A percentile compares a stretch with the other conserved stretches of the same genome.
Evolutionary conservation across 2,888 invertebrate genomes (phyloP).

Genomic region (Himalopsyche kuldschensis): DNA sequence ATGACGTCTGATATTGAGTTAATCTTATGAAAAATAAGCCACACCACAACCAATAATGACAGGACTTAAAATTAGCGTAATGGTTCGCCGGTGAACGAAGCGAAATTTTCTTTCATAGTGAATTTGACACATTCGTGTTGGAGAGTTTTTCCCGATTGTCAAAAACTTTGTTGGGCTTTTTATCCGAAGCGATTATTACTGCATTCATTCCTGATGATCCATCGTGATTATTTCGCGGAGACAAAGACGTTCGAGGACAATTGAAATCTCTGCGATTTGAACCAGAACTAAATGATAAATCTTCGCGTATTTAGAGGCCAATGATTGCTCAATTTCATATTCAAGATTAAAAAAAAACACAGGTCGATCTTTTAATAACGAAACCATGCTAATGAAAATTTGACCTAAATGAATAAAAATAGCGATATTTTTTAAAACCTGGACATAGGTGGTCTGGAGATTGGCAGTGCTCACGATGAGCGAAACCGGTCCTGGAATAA

Average conservation of each 20-base stretch:
- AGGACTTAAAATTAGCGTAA: neutral
- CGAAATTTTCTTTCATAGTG: neutral
- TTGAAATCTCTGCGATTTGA: neutral
- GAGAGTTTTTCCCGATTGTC: neutral
- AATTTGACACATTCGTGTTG: neutral
- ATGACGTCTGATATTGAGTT: too few relatives aligned
- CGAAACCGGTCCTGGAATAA: too few relatives aligned
- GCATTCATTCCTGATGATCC: neutral
- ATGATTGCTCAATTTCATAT: too few relatives aligned
- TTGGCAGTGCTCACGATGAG: too few relatives aligned
- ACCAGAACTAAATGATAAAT: neutral
- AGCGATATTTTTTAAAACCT: too few relatives aligned
- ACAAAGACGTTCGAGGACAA: neutral
- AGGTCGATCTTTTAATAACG: too few relatives aligned
- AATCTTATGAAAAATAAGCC: neutral
- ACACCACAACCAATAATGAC: neutral
- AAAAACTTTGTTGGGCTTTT: neutral
- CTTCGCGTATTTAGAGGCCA: too few relatives aligned
- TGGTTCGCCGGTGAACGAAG: neutral
- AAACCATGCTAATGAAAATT: too few relatives aligned
- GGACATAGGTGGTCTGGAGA: too few relatives aligned
- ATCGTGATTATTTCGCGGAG: neutral
- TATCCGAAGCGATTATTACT: neutral
- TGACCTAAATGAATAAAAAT: too few relatives aligned
- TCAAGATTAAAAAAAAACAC: too few relatives aligned